These are phyloP conservation scores for Bufotes viridis DNA, from an alignment of 2,797 vertebrate genomes.

Conservation along the genomic window DNA sequence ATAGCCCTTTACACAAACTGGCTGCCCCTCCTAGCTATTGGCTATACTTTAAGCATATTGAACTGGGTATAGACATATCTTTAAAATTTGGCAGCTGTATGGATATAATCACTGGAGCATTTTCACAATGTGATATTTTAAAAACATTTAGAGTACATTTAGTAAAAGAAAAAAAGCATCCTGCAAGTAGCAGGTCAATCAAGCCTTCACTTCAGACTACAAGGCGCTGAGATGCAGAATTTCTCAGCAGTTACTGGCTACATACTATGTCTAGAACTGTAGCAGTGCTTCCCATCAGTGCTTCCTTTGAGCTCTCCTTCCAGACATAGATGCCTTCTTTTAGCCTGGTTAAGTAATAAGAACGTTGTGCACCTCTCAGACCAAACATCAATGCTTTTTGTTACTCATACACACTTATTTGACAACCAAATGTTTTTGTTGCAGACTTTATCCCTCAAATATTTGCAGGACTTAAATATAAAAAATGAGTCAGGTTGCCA, in stretches of 20 bases:
- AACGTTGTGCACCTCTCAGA: constrained; percentile 59
- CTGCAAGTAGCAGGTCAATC: constrained; percentile 43
- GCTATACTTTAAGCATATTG: background rate
- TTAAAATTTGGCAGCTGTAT: background rate
- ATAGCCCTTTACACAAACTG: background rate
- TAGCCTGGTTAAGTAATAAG: constrained; percentile 56
- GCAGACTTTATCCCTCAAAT: constrained; percentile 59
- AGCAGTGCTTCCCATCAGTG: constrained; percentile 51
- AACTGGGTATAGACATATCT: background rate
- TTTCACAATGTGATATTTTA: constrained; percentile 27
- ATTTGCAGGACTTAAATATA: constrained; percentile 56
- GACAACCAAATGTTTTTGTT: constrained; percentile 61
- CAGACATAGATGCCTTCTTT: constrained; percentile 61
- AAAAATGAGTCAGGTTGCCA: constrained; percentile 47
- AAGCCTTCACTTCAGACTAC: constrained; percentile 46
- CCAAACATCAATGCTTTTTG: constrained; percentile 62
- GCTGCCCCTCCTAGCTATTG: background rate
- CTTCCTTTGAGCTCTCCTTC: constrained; percentile 49
- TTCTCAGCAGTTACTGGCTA: constrained; percentile 45
- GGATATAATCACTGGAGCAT: constrained; percentile 10
- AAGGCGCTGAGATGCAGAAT: constrained; percentile 44
- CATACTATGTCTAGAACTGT: constrained; percentile 32
- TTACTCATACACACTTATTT: constrained; percentile 53
- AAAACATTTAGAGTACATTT: constrained; percentile 31
- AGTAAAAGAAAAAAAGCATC: constrained; percentile 40